Percentiles rank a stretch among this genome's conserved stretches.
These are phyloP conservation scores for Callopanchax toddi DNA, from an alignment of 2,113 vertebrate genomes.

Conservation along the genomic window DNA sequence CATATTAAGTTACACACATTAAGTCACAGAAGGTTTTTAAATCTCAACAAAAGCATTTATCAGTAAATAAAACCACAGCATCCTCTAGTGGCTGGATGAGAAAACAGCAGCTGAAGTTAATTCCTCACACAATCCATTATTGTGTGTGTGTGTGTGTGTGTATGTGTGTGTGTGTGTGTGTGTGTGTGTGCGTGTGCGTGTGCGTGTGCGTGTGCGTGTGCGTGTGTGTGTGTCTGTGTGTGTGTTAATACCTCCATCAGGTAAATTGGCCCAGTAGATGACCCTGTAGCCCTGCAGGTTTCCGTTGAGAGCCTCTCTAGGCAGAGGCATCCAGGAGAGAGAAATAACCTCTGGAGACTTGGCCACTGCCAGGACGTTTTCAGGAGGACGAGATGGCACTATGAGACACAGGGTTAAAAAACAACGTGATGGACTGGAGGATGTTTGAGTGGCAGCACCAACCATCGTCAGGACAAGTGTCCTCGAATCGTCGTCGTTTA, in stretches of 20 bases:
- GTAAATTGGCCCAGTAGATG: slow-evolving; percentile 98
- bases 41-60: background rate
- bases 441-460: no score
- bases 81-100: slow-evolving; percentile 48
- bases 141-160: background rate
- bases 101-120: background rate
- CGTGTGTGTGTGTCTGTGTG: background rate
- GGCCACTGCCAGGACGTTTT: slow-evolving; percentile 94
- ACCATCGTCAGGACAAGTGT: no score
- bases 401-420: slow-evolving; percentile 19
- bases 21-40: background rate
- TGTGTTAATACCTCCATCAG: slow-evolving; percentile 89
- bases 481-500: no score
- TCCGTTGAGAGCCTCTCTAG: slow-evolving; percentile 94
- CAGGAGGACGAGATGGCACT: slow-evolving; percentile 96
- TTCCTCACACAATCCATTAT: no score
- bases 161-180: background rate
- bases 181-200: background rate
- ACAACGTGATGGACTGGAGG: background rate
- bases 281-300: slow-evolving; percentile 97
- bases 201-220: background rate
- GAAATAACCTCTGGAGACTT: slow-evolving; percentile 97
- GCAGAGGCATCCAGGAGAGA: slow-evolving; percentile 92
- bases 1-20: background rate
- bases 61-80: slow-evolving; percentile 23